Evolutionary conservation across 2,113 vertebrate genomes (phyloP), one percentile per base, ranked within the genome.

Genomic region (Ctenomys sociabilis): DNA sequence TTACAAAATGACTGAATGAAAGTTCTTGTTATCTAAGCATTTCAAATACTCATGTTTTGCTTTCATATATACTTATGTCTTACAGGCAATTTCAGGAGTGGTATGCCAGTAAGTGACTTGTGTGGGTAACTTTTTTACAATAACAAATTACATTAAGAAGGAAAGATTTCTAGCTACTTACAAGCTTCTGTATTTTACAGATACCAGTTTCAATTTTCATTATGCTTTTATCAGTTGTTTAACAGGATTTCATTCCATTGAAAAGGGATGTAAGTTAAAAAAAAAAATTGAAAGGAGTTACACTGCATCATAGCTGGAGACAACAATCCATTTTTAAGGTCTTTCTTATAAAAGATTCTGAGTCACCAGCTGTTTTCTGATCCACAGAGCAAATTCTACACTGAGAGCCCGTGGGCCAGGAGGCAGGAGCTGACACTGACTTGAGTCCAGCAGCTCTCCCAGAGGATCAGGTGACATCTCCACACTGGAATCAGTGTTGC

Each of bases 291-390:
- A 92, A 96, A 43, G 61, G 91, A 97, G 84, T 97, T 28, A 10
- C 16, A 26, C 66, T 82, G 63, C 26, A 96, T 97, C 93, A 96
- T 91, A 94, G 77, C 92, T 96, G 96, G 85, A 96, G 57, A 97
- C 94, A 90, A 87, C 87, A 66, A 96, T 93, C 91, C 91, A 81
- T 66, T 96, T 98, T 95, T 92, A 96, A 96, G 95, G 93, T 90
- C 90, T 98, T 98, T 98, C 96, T 95, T 96, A 84, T 94, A 97
- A 97, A 28, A 95, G 93, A 97, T 96, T 98, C 96, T 21, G 26
- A 95, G 96, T 96, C 54, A 9, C 95, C 98, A 98, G 98, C 97
- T 98, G 97, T 97, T 98, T 98, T 97, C 96, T 98, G 97, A 97
- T 98, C 95, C 93, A 93, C 70, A 89, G 96, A 94, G 96, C 95